Evolutionary conservation across 2,888 invertebrate species (phyloP).

Genomic region (Baronia brevicornis): DNA sequence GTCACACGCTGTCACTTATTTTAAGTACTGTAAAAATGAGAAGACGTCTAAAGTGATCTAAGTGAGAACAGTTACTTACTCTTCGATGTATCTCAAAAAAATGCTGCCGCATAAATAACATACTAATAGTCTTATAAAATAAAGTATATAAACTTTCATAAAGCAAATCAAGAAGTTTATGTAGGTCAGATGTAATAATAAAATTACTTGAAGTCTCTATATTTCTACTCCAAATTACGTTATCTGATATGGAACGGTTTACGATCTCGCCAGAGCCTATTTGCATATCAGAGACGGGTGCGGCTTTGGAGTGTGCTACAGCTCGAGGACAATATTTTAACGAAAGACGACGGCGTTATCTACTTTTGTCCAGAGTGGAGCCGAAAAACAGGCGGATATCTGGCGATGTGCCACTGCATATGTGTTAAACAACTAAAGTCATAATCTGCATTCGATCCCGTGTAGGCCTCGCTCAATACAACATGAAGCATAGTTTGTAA

Average conservation of each 20-base stretch:
- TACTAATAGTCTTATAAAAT: too few relatives aligned
- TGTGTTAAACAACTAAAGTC: slow-evolving; percentile 18
- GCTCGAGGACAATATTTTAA: slow-evolving; percentile 55
- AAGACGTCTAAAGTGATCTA: too few relatives aligned
- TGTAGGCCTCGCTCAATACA: too few relatives aligned
- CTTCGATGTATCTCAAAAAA: too few relatives aligned
- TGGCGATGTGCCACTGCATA: slow-evolving; percentile 38
- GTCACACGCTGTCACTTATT: too few relatives aligned
- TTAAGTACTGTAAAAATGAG: too few relatives aligned
- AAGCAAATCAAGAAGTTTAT: slow-evolving; percentile 14
- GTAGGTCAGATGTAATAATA: slow-evolving; percentile 17
- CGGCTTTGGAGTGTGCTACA: slow-evolving; percentile 42
- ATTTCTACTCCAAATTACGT: slow-evolving; percentile 51
- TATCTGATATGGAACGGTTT: slow-evolving; percentile 66
- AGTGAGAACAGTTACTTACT: too few relatives aligned
- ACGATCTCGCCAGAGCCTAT: slow-evolving; percentile 59
- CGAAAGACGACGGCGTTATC: slow-evolving; percentile 55
- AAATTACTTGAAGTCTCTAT: slow-evolving; percentile 34
- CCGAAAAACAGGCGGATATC: slow-evolving; percentile 38
- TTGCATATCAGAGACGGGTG: slow-evolving; percentile 63
- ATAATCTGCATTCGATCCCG: too few relatives aligned
- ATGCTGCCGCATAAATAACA: too few relatives aligned
- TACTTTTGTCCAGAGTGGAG: slow-evolving; percentile 45
- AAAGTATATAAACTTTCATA: too few relatives aligned
- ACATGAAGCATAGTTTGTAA: too few relatives aligned